Evolutionary conservation across 1,140 invertebrate species (phyloP).

Genomic region (Caenorhabditis latens): DNA sequence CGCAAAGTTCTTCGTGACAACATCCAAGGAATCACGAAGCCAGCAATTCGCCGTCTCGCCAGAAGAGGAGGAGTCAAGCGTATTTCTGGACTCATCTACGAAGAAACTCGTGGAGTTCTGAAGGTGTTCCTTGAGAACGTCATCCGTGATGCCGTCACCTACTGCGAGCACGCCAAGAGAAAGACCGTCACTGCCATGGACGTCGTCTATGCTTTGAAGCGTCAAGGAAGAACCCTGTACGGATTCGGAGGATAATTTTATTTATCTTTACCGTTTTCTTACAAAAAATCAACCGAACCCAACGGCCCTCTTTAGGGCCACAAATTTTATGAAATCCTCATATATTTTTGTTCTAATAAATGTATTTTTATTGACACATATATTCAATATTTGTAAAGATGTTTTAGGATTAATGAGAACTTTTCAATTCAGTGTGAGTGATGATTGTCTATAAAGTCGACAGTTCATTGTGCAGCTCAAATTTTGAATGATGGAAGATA

Average conservation of each 20-base stretch:
- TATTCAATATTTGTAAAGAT: too few relatives aligned
- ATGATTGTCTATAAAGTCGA: too few relatives aligned
- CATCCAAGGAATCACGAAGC: constrained; percentile 84
- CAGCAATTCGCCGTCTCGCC: constrained; percentile 82
- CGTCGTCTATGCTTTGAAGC: constrained; percentile 87
- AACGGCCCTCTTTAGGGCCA: constrained; percentile 72
- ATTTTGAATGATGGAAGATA: too few relatives aligned
- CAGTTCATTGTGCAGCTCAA: too few relatives aligned
- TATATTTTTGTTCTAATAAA: too few relatives aligned
- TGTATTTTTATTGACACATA: too few relatives aligned
- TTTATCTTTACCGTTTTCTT: neutral
- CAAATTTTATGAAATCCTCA: constrained; percentile 1
- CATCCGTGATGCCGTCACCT: constrained; percentile 86
- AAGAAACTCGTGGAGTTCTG: constrained; percentile 83
- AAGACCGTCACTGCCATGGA: constrained; percentile 89
- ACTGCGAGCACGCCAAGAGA: constrained; percentile 86
- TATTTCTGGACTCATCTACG: constrained; percentile 84
- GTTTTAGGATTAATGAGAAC: too few relatives aligned
- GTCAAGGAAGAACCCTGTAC: constrained; percentile 84
- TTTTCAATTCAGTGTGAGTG: too few relatives aligned
- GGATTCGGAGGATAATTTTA: constrained; percentile 80
- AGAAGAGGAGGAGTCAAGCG: constrained; percentile 83
- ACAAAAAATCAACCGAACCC: constrained; percentile 59
- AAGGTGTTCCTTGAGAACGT: constrained; percentile 87
- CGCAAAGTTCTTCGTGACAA: constrained; percentile 82